Conservation (phyloP, 2,113 vertebrate species). For the Acanthochromis polyacanthus region DNA sequence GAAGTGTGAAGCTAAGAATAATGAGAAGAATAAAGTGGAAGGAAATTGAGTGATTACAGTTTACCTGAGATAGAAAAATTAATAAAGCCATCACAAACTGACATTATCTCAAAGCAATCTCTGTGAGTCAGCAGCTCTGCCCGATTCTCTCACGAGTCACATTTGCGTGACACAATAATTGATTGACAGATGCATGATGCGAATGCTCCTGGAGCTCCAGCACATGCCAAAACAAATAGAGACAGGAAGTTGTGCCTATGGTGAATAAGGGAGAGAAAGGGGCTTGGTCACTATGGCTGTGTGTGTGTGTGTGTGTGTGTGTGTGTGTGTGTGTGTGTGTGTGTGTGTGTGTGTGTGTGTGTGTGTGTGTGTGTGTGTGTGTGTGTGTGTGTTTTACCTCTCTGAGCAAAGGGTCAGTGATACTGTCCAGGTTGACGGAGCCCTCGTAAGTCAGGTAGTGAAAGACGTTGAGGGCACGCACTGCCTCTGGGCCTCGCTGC, state of each 20-base stretch:
- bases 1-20: neutral
- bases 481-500: conserved; percentile 96
- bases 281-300: conserved; percentile 50
- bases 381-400: conserved; percentile 90
- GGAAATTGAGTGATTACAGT: conserved; percentile 25
- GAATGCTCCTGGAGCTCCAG: conserved; percentile 50
- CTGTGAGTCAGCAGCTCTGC: conserved; percentile 63
- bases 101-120: conserved; percentile 34
- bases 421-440: conserved; percentile 93
- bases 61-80: conserved; percentile 30
- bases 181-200: conserved; percentile 66
- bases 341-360: neutral
- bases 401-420: conserved; percentile 91
- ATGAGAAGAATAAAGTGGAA: conserved; percentile 9
- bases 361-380: neutral
- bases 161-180: conserved; percentile 68
- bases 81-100: conserved; percentile 37
- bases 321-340: conserved; percentile 22
- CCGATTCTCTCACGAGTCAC: conserved; percentile 50
- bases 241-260: conserved; percentile 56
- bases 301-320: neutral
- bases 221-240: conserved; percentile 60
- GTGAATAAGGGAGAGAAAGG: neutral
- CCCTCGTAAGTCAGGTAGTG: conserved; percentile 97
- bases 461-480: conserved; percentile 97